phyloP scores from a whole-genome alignment of 2,797 vertebrate genomes.

The Alauda arvensis region DNA sequence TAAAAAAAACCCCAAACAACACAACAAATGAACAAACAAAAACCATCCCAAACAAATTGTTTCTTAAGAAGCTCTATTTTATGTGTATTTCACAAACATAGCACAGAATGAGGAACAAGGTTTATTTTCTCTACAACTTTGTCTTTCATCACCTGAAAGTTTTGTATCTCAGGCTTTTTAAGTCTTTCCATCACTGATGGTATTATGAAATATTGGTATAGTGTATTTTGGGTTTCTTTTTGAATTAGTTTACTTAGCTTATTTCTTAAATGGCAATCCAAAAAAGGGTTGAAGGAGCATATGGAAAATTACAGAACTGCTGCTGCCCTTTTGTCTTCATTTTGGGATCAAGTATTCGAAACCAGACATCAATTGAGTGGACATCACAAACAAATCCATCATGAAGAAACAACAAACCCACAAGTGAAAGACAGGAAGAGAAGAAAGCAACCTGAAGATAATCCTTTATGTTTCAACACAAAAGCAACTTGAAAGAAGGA shows the following conservation, averaged over 20 bases:
- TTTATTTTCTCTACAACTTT: not conserved
- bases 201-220: not conserved
- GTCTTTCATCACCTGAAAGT: not conserved
- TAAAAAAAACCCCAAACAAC: not conserved
- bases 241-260: not conserved
- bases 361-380: not conserved
- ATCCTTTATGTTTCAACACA: not conserved
- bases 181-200: not conserved
- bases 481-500: not conserved
- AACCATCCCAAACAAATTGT: not conserved
- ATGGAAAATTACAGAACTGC: not conserved
- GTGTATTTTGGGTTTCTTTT: not conserved
- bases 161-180: not conserved
- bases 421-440: conserved; percentile 5
- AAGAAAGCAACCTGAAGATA: not conserved
- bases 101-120: not conserved
- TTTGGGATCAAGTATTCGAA: conserved; percentile 15
- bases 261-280: not conserved
- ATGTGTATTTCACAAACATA: not conserved
- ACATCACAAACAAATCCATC: not conserved
- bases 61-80: not conserved
- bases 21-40: not conserved
- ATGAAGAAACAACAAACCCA: not conserved
- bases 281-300: not conserved
- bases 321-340: not conserved